Evolutionary conservation across 2,888 invertebrate genomes (phyloP).

Genomic region (Lycocerus yunnanus): DNA sequence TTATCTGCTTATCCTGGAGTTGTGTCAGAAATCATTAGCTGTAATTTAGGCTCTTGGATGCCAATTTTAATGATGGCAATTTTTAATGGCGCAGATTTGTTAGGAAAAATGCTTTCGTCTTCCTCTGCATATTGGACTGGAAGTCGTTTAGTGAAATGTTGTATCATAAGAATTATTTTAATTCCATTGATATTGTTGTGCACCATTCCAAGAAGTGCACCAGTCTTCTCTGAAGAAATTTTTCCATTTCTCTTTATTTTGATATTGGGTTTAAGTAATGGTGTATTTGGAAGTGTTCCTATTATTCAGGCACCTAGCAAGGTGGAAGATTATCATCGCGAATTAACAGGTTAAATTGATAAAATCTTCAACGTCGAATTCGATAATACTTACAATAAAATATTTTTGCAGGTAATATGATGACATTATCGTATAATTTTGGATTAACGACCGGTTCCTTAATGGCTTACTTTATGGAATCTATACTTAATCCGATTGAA

Average conservation of each 20-base stretch:
- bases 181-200: constrained; percentile 84
- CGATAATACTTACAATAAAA: not conserved
- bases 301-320: constrained; percentile 90
- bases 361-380: not conserved
- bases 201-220: constrained; percentile 76
- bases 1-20: constrained; percentile 90
- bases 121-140: constrained; percentile 85
- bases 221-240: constrained; percentile 71
- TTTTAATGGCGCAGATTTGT: constrained; percentile 84
- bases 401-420: constrained; percentile 77
- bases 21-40: constrained; percentile 85
- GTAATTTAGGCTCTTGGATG: constrained; percentile 85
- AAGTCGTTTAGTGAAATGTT: constrained; percentile 71
- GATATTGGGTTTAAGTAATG: constrained; percentile 81
- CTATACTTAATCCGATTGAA: constrained; percentile 50
- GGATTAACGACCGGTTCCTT: constrained; percentile 84
- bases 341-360: constrained; percentile 73
- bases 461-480: constrained; percentile 76
- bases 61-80: constrained; percentile 88
- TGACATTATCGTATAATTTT: constrained; percentile 89
- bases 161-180: constrained; percentile 71
- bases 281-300: constrained; percentile 87
- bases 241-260: constrained; percentile 70
- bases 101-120: constrained; percentile 81
- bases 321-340: constrained; percentile 83